These are phyloP conservation scores for Pomacea canaliculata DNA, from an alignment of 2,888 invertebrate genomes.

Conservation along the genomic window DNA sequence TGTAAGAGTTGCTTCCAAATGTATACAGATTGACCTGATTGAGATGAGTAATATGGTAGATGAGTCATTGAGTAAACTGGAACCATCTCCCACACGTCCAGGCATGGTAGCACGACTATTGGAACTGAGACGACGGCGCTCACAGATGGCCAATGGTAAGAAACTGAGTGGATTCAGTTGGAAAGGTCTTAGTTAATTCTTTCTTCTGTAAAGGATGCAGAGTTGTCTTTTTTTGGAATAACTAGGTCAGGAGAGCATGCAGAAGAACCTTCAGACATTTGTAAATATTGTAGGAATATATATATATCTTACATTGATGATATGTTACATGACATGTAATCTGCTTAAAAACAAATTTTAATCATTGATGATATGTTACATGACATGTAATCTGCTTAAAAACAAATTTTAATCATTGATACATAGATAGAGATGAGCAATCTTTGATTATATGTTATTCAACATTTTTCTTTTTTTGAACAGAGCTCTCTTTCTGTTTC, in stretches of 20 bases:
- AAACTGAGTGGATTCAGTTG: background rate
- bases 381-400: background rate
- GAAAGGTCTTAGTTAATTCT: background rate
- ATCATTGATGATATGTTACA: no score
- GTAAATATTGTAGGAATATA: no score
- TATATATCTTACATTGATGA: no score
- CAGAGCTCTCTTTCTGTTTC: conserved; percentile 30
- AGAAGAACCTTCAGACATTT: no score
- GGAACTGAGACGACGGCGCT: conserved; percentile 53
- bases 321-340: no score
- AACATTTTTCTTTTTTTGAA: no score
- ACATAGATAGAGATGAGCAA: no score
- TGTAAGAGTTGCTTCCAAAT: no score
- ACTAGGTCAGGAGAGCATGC: background rate
- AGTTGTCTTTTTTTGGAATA: background rate
- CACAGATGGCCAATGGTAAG: conserved; percentile 54
- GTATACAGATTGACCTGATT: conserved; percentile 31
- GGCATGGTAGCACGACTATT: conserved; percentile 60
- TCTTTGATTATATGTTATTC: no score
- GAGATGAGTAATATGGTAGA: conserved; percentile 29
- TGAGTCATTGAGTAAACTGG: conserved; percentile 32
- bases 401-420: no score
- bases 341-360: no score
- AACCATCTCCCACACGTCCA: conserved; percentile 45
- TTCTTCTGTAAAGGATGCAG: background rate